A percentile compares a stretch with the other conserved stretches of the same genome.
These are phyloP conservation scores for Athripsodes cinereus DNA, from an alignment of 2,888 invertebrate species.

Conservation along the genomic window DNA sequence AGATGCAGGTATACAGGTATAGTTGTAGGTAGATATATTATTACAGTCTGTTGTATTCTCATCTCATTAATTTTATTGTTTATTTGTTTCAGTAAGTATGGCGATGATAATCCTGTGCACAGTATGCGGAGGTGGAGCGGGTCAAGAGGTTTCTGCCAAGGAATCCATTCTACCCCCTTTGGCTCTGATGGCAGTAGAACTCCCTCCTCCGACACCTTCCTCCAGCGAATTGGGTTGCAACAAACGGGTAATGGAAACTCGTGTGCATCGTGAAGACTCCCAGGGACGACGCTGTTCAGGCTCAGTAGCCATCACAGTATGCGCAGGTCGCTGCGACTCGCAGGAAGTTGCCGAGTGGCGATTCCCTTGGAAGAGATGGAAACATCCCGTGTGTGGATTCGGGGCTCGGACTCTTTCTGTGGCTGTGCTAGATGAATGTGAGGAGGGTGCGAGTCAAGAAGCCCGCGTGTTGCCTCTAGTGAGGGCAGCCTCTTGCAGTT, in stretches of 20 bases:
- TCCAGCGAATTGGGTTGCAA: constrained; percentile 55
- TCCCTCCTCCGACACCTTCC: constrained; percentile 21
- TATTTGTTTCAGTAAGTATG: no score
- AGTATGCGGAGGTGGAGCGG: no score
- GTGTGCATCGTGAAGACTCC: constrained; percentile 57
- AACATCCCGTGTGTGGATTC: constrained; percentile 82
- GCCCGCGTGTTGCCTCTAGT: constrained; percentile 70
- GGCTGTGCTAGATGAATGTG: constrained; percentile 65
- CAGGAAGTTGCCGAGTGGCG: constrained; percentile 85
- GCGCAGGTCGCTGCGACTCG: constrained; percentile 79
- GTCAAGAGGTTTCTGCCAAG: not conserved
- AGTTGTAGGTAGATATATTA: no score
- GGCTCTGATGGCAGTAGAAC: constrained; percentile 1
- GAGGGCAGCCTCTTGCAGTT: constrained; percentile 73
- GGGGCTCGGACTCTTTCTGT: constrained; percentile 60
- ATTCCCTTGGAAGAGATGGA: constrained; percentile 80
- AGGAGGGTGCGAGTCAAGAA: constrained; percentile 62
- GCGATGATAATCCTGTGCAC: no score
- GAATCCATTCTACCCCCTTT: not conserved
- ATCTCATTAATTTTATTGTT: no score
- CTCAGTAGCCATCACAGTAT: constrained; percentile 65
- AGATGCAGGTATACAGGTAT: no score
- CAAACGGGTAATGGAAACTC: constrained; percentile 58
- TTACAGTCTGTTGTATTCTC: no score
- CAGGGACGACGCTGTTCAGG: constrained; percentile 70